phyloP scores from a whole-genome alignment of 2,888 invertebrate species.

The Asteroscopus sphinx region DNA sequence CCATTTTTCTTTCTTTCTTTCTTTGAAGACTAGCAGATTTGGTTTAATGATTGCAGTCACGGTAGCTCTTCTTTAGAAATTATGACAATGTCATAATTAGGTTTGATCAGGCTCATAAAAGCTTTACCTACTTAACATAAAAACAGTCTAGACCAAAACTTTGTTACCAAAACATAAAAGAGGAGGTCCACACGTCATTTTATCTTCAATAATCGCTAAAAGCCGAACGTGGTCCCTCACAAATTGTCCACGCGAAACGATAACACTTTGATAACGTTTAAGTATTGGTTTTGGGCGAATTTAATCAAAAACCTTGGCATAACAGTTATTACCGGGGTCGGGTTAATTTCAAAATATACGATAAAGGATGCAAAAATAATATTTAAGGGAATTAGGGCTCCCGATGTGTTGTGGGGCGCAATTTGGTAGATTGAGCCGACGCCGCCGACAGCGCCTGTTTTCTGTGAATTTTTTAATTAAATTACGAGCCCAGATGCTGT shows the following conservation, averaged over 20 bases:
- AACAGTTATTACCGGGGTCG: constrained; percentile 81
- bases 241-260: constrained; percentile 70
- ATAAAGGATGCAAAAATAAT: constrained; percentile 85
- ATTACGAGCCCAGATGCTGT: constrained; percentile 85
- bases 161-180: constrained; percentile 58
- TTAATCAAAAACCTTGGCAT: constrained; percentile 85
- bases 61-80: not conserved
- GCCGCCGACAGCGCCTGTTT: constrained; percentile 74
- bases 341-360: constrained; percentile 88
- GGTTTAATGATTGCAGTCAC: too few species aligned
- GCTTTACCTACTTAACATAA: constrained; percentile 49
- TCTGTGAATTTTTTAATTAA: constrained; percentile 90
- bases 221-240: constrained; percentile 53
- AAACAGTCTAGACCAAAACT: constrained; percentile 55
- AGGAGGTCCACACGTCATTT: constrained; percentile 53
- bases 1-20: too few species aligned
- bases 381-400: constrained; percentile 87
- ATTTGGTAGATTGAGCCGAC: constrained; percentile 85
- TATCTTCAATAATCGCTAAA: constrained; percentile 41
- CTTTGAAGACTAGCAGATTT: too few species aligned
- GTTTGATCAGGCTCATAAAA: constrained; percentile 33
- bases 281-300: constrained; percentile 87
- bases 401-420: constrained; percentile 77
- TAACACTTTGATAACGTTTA: constrained; percentile 82
- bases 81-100: constrained; percentile 26